Conservation (phyloP, 2,113 vertebrate genomes). For the Mugil cephalus region DNA sequence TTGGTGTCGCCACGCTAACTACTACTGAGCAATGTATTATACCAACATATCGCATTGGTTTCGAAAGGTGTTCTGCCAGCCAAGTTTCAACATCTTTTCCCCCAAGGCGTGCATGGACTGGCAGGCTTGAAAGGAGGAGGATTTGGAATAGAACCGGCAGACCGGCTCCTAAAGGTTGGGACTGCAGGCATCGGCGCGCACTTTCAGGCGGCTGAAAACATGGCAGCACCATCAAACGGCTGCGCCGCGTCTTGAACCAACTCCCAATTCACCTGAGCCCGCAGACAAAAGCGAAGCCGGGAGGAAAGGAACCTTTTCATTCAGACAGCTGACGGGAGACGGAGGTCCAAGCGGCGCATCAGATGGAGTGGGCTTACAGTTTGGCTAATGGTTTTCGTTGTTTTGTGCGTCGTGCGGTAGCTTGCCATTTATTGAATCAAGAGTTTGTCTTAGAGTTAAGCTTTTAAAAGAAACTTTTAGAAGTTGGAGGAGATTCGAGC, state of each 20-base stretch:
- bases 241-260: constrained; percentile 4
- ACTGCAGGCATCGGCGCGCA: constrained; percentile 30
- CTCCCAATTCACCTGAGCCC: constrained; percentile 39
- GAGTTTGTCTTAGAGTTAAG: constrained; percentile 22
- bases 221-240: constrained; percentile 51
- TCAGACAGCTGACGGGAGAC: constrained; percentile 19
- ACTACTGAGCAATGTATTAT: constrained; percentile 32
- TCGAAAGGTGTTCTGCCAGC: constrained; percentile 30
- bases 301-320: constrained; percentile 1
- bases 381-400: not conserved
- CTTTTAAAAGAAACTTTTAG: constrained; percentile 22
- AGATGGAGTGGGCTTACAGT: not conserved
- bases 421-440: not conserved
- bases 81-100: constrained; percentile 33
- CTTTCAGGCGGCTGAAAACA: constrained; percentile 24
- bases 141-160: constrained; percentile 32
- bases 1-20: constrained; percentile 25
- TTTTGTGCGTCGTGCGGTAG: not conserved
- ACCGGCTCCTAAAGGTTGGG: constrained; percentile 49
- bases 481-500: constrained; percentile 7
- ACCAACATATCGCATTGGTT: constrained; percentile 44
- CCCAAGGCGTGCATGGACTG: not conserved
- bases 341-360: not conserved
- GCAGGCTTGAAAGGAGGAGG: constrained; percentile 43
- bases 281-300: constrained; percentile 15